Percentiles rank a stretch among this genome's conserved stretches.
Evolutionary conservation across 2,113 vertebrate genomes (phyloP).

Genomic region (Dicerorhinus sumatrensis): DNA sequence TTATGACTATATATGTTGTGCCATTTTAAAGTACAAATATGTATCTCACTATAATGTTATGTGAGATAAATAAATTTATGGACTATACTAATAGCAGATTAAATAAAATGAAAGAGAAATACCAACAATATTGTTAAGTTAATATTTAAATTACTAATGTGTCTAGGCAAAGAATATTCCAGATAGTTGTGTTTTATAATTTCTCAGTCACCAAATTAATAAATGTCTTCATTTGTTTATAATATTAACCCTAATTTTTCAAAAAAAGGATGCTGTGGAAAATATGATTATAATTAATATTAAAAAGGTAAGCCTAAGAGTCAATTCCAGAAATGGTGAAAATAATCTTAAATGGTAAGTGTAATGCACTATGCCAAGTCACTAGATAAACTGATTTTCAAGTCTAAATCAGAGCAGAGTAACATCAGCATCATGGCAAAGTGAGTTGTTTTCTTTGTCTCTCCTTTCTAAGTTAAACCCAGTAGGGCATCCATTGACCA

Average conservation of each 20-base stretch:
- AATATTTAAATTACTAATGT: background rate
- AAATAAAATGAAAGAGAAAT: background rate
- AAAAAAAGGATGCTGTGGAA: background rate
- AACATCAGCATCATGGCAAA: no score
- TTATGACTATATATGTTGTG: background rate
- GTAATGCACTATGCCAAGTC: background rate
- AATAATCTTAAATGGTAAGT: background rate
- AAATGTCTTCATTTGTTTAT: background rate
- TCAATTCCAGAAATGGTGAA: background rate
- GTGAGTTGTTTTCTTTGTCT: no score
- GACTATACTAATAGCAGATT: background rate
- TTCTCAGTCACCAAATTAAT: background rate
- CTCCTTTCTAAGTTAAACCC: no score
- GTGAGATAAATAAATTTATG: background rate
- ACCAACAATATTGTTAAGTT: background rate
- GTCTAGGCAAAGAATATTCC: background rate
- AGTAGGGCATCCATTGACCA: no score
- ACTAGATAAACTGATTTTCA: background rate
- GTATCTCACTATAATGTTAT: background rate
- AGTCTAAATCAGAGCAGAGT: background rate
- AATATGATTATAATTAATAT: background rate
- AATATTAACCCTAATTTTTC: background rate
- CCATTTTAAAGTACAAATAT: background rate
- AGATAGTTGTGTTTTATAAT: background rate
- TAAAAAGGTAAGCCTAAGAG: background rate